Percentiles rank a stretch among this genome's conserved stretches.
Evolutionary conservation across 2,797 vertebrate species (phyloP).

Genomic region (Triplophysa bombifrons): DNA sequence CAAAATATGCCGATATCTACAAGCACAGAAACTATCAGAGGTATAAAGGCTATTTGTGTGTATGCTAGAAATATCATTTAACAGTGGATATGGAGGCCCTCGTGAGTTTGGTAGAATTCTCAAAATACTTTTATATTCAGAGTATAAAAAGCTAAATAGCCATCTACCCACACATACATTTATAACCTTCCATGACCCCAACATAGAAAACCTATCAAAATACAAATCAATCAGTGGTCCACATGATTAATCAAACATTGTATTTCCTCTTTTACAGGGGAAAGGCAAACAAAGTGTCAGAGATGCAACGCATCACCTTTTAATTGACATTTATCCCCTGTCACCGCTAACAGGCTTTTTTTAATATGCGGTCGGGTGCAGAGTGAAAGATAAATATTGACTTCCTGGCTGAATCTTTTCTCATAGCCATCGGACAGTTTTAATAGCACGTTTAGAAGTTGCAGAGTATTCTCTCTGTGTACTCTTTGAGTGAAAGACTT

Average conservation of each 20-base stretch:
- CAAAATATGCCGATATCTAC: no score
- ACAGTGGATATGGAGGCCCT: neutral
- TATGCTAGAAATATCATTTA: no score
- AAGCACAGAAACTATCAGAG: neutral
- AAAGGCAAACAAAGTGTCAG: constrained; percentile 9
- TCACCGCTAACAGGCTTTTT: constrained; percentile 15
- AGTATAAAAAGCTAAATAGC: constrained; percentile 4
- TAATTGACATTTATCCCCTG: constrained; percentile 37
- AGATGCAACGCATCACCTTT: constrained; percentile 32
- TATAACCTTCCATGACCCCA: neutral
- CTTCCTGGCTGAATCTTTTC: constrained; percentile 32
- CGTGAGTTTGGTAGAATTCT: neutral
- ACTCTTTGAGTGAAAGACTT: constrained; percentile 6
- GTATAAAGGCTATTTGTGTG: neutral
- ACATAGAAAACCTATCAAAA: constrained; percentile 6
- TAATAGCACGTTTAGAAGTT: constrained; percentile 31
- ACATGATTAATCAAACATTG: constrained; percentile 9
- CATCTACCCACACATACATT: neutral
- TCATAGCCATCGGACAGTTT: constrained; percentile 19
- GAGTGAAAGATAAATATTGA: constrained; percentile 51
- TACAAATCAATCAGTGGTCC: constrained; percentile 24
- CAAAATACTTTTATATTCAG: neutral
- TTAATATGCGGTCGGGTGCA: constrained; percentile 1
- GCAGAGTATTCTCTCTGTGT: neutral
- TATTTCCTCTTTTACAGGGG: neutral